These are phyloP conservation scores for Pangasianodon gigas DNA, from an alignment of 2,113 vertebrate genomes.

Conservation along the genomic window DNA sequence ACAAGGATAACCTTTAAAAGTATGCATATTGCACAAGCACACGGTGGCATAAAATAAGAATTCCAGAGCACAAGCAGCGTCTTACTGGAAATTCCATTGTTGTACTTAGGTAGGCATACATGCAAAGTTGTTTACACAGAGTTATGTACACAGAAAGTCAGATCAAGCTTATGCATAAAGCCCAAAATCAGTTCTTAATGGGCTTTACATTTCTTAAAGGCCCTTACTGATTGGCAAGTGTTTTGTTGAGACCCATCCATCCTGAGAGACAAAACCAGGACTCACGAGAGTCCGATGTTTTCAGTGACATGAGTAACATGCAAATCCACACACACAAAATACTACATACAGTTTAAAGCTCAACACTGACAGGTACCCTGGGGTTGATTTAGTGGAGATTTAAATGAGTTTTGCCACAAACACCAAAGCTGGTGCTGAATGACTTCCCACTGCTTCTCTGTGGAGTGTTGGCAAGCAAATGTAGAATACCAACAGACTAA, in stretches of 20 bases:
- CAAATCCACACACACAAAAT: neutral
- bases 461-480: neutral
- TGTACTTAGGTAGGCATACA: neutral
- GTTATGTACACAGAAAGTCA: neutral
- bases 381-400: neutral
- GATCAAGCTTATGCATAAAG: neutral
- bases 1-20: constrained; percentile 14
- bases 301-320: neutral
- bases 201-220: neutral
- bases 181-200: neutral
- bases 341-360: neutral
- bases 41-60: constrained; percentile 34
- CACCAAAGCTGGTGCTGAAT: neutral
- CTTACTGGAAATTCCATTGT: neutral
- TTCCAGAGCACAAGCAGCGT: neutral
- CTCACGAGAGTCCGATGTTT: neutral
- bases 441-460: neutral
- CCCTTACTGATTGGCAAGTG: neutral
- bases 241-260: neutral
- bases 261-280: neutral
- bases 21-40: constrained; percentile 25
- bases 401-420: neutral
- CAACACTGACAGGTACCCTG: neutral
- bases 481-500: neutral
- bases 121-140: neutral